These are phyloP conservation scores for Tinea semifulvella DNA, from an alignment of 2,888 invertebrate species.

Conservation along the genomic window DNA sequence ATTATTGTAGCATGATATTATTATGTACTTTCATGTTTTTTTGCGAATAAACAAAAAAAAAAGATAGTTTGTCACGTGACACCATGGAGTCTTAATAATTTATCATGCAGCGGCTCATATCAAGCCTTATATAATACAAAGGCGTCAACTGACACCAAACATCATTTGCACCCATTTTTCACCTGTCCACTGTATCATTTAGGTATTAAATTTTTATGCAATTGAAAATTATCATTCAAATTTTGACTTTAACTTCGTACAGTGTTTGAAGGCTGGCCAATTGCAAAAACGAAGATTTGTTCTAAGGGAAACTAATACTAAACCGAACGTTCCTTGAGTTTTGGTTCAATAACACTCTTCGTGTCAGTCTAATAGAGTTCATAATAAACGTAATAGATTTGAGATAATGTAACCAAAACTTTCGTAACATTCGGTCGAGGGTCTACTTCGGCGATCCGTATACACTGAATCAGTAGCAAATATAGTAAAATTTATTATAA, in stretches of 20 bases:
- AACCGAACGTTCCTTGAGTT: conserved; percentile 35
- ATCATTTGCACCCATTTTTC: conserved; percentile 46
- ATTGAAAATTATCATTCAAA: conserved; percentile 24
- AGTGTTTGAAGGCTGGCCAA: conserved; percentile 66
- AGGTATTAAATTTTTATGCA: conserved; percentile 30
- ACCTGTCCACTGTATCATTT: conserved; percentile 58
- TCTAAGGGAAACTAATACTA: conserved; percentile 55
- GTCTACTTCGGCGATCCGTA: conserved; percentile 7
- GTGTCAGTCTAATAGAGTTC: not conserved
- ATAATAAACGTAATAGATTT: not conserved
- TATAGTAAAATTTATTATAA: not conserved
- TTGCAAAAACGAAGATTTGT: conserved; percentile 69
- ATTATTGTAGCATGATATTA: too few relatives aligned
- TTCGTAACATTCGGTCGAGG: conserved; percentile 15
- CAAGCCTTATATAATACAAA: too few relatives aligned
- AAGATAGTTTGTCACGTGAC: too few relatives aligned
- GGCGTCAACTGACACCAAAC: conserved; percentile 11
- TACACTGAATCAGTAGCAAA: not conserved
- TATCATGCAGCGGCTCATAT: too few relatives aligned
- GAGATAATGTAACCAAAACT: conserved; percentile 11
- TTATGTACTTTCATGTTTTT: too few relatives aligned
- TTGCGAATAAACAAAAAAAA: too few relatives aligned
- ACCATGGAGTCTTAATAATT: too few relatives aligned
- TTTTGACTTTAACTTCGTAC: conserved; percentile 35
- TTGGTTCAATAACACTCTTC: conserved; percentile 17